Conservation (phyloP, 1,140 invertebrate species). For the Cydia strobilella region DNA sequence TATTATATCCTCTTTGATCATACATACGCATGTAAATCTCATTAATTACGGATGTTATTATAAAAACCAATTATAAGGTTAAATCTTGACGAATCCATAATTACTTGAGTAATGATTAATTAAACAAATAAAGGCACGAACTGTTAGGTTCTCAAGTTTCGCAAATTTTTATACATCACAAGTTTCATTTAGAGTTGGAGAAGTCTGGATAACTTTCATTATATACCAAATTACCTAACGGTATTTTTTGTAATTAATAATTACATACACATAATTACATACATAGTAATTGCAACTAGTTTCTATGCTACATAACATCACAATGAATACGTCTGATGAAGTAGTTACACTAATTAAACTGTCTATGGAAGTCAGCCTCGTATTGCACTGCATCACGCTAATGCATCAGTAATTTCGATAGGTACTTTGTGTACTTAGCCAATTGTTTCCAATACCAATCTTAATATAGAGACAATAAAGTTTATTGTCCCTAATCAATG, state of each 20-base stretch:
- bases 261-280: no score
- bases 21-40: not conserved
- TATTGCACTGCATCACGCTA: conserved; percentile 8
- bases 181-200: no score
- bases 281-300: not conserved
- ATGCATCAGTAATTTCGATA: conserved; percentile 11
- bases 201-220: no score
- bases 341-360: conserved; percentile 19
- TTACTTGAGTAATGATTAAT: no score
- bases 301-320: not conserved
- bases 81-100: not conserved
- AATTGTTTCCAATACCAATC: not conserved
- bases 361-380: not conserved
- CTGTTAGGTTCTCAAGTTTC: no score
- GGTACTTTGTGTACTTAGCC: not conserved
- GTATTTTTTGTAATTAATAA: not conserved
- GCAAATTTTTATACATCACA: no score
- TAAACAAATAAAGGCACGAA: no score
- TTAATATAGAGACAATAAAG: not conserved
- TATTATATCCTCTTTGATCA: no score
- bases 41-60: conserved; percentile 1
- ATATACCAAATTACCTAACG: no score
- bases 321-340: not conserved
- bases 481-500: not conserved
- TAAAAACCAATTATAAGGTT: not conserved